A percentile compares a stretch with the other conserved stretches of the same genome.
Evolutionary conservation across 1,140 invertebrate genomes (phyloP).

Genomic region (Phocides pigmalion): DNA sequence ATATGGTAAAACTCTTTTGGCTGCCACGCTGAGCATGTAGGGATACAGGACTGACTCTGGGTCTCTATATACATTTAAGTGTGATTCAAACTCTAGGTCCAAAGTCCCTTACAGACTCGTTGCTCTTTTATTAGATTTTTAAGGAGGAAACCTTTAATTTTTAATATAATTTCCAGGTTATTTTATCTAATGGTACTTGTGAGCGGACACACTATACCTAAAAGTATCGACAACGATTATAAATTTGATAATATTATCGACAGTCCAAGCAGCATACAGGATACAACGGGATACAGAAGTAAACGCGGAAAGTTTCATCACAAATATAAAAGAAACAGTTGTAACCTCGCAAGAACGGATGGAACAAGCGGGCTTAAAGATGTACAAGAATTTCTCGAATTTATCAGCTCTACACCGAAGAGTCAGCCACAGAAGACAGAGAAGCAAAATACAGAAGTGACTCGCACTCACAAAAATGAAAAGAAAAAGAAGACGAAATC

Average conservation of each 20-base stretch:
- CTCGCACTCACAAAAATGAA: not conserved
- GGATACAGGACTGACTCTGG: too few relatives aligned
- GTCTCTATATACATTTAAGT: too few relatives aligned
- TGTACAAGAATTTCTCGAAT: constrained; percentile 11
- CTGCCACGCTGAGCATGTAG: too few relatives aligned
- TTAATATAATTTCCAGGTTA: constrained; percentile 51
- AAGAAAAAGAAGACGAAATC: constrained; percentile 12
- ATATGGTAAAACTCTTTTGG: too few relatives aligned
- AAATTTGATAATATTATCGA: constrained; percentile 42
- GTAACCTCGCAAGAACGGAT: constrained; percentile 1
- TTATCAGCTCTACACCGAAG: not conserved
- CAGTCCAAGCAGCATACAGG: constrained; percentile 17
- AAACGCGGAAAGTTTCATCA: constrained; percentile 19
- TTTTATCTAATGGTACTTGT: constrained; percentile 72
- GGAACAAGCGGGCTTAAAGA: constrained; percentile 6
- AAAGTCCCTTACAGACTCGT: too few relatives aligned
- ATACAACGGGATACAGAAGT: constrained; percentile 8
- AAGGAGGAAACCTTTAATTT: not conserved
- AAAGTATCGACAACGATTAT: constrained; percentile 58
- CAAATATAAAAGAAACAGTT: constrained; percentile 36
- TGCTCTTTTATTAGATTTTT: too few relatives aligned
- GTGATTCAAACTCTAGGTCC: too few relatives aligned
- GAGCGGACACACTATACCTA: constrained; percentile 65
- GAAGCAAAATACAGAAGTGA: not conserved
- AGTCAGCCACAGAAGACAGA: not conserved